These are phyloP conservation scores for Megaleporinus macrocephalus DNA, from an alignment of 2,113 vertebrate genomes.

Conservation along the genomic window DNA sequence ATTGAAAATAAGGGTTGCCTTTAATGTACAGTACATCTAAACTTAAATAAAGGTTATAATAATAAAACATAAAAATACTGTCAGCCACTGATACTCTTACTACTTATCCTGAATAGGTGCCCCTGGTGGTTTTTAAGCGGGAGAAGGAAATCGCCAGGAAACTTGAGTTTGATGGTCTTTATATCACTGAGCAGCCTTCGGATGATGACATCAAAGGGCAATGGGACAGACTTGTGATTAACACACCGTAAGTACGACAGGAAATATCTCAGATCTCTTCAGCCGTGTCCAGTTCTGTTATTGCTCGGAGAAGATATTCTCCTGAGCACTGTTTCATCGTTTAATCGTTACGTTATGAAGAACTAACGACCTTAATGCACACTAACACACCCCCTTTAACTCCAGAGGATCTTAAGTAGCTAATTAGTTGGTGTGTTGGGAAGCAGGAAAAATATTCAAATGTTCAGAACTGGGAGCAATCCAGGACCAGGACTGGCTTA, in stretches of 20 bases:
- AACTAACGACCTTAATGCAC: neutral
- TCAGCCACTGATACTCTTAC: neutral
- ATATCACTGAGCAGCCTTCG: slow-evolving; percentile 96
- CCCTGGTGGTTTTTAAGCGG: slow-evolving; percentile 95
- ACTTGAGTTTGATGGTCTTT: slow-evolving; percentile 95
- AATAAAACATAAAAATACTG: no score
- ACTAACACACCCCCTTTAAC: neutral
- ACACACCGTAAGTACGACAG: slow-evolving; percentile 87
- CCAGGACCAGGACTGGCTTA: neutral
- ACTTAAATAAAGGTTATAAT: no score
- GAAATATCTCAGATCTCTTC: neutral
- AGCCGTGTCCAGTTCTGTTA: neutral
- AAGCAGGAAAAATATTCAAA: neutral
- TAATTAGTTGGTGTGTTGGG: neutral
- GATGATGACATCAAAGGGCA: slow-evolving; percentile 99
- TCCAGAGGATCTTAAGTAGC: neutral
- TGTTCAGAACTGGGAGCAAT: neutral
- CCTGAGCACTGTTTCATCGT: neutral
- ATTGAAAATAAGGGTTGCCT: no score
- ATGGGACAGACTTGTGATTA: slow-evolving; percentile 97
- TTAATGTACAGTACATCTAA: no score
- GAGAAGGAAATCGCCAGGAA: slow-evolving; percentile 98
- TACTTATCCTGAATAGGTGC: slow-evolving; percentile 79
- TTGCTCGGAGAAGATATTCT: slow-evolving; percentile 13
- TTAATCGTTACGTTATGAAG: neutral